These are phyloP conservation scores for Phylloscopus trochiloides DNA, from an alignment of 2,113 vertebrate species.

Conservation along the genomic window DNA sequence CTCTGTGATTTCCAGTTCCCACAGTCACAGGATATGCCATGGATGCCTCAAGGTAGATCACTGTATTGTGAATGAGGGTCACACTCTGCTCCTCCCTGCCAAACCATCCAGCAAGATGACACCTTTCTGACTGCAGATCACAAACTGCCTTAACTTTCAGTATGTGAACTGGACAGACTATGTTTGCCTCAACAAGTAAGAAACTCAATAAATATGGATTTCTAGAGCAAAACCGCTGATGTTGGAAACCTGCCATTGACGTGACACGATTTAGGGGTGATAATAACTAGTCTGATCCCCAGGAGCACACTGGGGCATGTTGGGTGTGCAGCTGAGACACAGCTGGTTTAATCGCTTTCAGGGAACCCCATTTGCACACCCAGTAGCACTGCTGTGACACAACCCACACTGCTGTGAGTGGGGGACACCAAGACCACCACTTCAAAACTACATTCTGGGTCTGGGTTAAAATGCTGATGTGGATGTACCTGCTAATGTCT, in stretches of 20 bases:
- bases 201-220: background rate
- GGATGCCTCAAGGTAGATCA: background rate
- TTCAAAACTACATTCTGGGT: background rate
- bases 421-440: background rate
- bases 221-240: background rate
- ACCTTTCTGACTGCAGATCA: background rate
- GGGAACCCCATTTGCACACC: background rate
- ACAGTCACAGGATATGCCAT: background rate
- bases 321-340: background rate
- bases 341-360: background rate
- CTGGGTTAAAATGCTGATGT: background rate
- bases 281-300: background rate
- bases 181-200: background rate
- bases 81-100: background rate
- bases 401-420: background rate
- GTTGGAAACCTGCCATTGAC: background rate
- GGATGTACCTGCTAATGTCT: background rate
- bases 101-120: background rate
- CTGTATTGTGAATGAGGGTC: background rate
- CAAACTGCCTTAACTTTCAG: background rate
- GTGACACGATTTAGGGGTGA: background rate
- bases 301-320: fast-evolving
- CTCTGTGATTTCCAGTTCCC: background rate
- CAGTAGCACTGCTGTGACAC: background rate
- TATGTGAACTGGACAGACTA: background rate